Evolutionary conservation across 2,797 vertebrate species (phyloP), one percentile per base, ranked within the genome.

Genomic region (Enteromius radiatus): DNA sequence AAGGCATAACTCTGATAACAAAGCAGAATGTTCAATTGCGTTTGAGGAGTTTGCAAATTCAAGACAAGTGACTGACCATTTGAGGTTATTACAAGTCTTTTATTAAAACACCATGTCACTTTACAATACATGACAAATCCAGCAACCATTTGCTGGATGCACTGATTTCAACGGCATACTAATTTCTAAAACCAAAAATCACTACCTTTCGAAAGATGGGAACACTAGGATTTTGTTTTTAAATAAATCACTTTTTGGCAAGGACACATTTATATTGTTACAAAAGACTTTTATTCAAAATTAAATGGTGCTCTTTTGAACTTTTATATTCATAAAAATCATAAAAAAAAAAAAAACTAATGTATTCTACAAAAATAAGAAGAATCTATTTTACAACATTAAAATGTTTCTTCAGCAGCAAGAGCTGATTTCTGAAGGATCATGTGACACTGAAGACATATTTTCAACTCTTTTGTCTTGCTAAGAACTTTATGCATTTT

Each of bases 1-100:
- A 77, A 31, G 47, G 41, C 41, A 41, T 49, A 49, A 31, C 38
- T 64, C 19, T 49, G 26, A 23, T 47, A 65, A 47, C 41, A 63
- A 77, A 77, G 76, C 5, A 4, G 26, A 65, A 77, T 63, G 59
- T 47, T 49, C 19, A 63, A 33, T n/a, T n/a, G 26, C 3, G 1
- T 43, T 64, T 19, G 2, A 76, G 28, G 74, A 45, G 54, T 21
- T 76, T 73, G 28, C 23, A 31, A 31, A 63, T 61, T 61, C 71
- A 36, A 54, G 33, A 73, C 28, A n/a, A 12, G 17, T 56, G 71
- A 75, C 21, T 36, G 31, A 38, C 33, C 33, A 26, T 52, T 56
- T 15, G 49, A 1, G 49, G 21, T 38, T 73, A 19, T n/a, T 54
- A 5, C 1, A 36, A 74, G 33, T 59, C 33, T 41, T 75, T 75